Evolutionary conservation across 2,797 vertebrate genomes (phyloP), one percentile per base, ranked within the genome.

Genomic region (Oreochromis mossambicus): DNA sequence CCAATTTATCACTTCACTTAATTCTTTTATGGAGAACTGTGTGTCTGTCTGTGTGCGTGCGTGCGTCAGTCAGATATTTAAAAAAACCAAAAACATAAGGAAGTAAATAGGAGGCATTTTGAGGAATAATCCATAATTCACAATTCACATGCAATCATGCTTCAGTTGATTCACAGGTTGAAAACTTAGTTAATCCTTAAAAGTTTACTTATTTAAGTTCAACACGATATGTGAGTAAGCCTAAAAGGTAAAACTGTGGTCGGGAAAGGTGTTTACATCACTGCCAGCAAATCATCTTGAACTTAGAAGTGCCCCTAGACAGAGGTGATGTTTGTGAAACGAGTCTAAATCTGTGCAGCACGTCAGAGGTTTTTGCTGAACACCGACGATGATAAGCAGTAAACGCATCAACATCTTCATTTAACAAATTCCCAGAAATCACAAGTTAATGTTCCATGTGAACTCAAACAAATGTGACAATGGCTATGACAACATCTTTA

Each of bases 1-100:
- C 46, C 79, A 82, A 93, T 95, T 87, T 46, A 95, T 96, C 93
- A 95, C 81, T 77, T 77, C 77, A 90, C 78, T 77, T 76, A 77
- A 89, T 88, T 48, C 50, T 79, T 91, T 94, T 78, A 92, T 87
- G 66, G 78, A 66, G 61, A 41, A 51, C 43, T 29, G 24, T 73
- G 68, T 63, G 48, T 13, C 48, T 14, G 34, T 13, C 41, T 14
- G 34, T 38, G 61, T 38, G 51, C 10, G 19, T 52, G 7, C 8
- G 50, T 11, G 10, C 3, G 34, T 13, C 10, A 12, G 15, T 36
- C 58, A 63, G 36, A 63, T 32, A 36, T 63, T 61, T 19, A 34
- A 29, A 4, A 61, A 61, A 58, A n/a, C n/a, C n/a, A n/a, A 36
- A 38, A 3, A 10, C 5, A 43, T 24, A n/a, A 43, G 21, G 13